These are phyloP conservation scores for Dinothrombium tinctorium DNA, from an alignment of 1,140 invertebrate species.

Conservation along the genomic window DNA sequence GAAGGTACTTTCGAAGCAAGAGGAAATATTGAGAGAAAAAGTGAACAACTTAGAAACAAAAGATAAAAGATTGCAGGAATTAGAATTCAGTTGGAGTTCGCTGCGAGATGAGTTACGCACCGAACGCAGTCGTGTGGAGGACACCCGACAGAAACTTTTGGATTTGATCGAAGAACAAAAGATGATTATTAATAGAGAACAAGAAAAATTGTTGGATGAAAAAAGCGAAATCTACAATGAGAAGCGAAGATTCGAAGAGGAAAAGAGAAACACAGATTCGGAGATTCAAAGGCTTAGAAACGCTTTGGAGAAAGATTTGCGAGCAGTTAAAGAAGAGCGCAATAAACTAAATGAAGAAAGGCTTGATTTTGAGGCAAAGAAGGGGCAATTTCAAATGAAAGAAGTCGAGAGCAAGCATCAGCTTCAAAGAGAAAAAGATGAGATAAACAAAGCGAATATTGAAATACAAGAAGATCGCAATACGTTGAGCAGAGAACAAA, in stretches of 20 bases:
- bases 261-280: background rate
- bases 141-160: slow-evolving; percentile 1
- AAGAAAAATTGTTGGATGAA: background rate
- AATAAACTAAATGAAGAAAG: background rate
- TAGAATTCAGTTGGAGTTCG: slow-evolving; percentile 7
- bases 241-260: background rate
- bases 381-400: background rate
- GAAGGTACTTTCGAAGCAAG: slow-evolving; percentile 5
- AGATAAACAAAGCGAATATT: background rate
- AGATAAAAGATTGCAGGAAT: background rate
- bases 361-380: background rate
- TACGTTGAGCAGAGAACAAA: slow-evolving; percentile 1
- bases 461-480: slow-evolving; percentile 1
- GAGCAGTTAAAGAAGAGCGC: background rate
- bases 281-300: background rate
- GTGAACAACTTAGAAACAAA: background rate
- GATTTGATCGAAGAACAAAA: slow-evolving; percentile 2
- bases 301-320: background rate
- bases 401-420: slow-evolving; percentile 6
- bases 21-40: slow-evolving; percentile 6
- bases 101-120: slow-evolving; percentile 3
- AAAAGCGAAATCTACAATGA: background rate
- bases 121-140: background rate
- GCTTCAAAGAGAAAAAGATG: slow-evolving; percentile 2
- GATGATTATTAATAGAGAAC: background rate